Percentiles rank a stretch among this genome's conserved stretches.
These are phyloP conservation scores for Luidia sarsii DNA, from an alignment of 53 echinoderm and acorn worm genomes.

Conservation along the genomic window DNA sequence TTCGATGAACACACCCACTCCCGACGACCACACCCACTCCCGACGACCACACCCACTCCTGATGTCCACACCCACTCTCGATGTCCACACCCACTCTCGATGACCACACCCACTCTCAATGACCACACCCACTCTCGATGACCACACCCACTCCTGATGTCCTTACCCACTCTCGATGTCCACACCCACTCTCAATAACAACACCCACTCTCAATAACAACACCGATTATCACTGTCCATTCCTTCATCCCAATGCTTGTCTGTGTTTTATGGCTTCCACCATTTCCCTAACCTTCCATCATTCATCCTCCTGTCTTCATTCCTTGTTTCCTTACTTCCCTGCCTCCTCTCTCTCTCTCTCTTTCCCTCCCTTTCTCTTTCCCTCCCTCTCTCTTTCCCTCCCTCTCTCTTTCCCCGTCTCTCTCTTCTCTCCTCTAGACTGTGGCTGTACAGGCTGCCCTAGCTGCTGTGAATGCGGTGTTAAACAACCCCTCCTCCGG, in stretches of 20 bases:
- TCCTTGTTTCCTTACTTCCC: background rate
- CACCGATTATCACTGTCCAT: background rate
- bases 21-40: too few species aligned
- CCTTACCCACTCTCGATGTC: too few species aligned
- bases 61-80: too few species aligned
- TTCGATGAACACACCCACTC: too few species aligned
- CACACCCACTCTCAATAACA: conserved; percentile 8
- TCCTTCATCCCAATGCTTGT: too few species aligned
- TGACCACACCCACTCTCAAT: too few species aligned
- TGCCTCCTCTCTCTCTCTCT: background rate
- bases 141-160: conserved; percentile 1
- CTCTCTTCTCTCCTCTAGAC: conserved; percentile 62
- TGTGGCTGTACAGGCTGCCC: conserved; percentile 89
- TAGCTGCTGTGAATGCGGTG: conserved; percentile 87
- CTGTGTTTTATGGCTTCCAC: too few species aligned
- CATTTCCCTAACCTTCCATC: background rate
- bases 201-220: conserved; percentile 15
- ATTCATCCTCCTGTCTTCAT: background rate
- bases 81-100: too few species aligned
- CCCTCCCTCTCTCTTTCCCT: conserved; percentile 3
- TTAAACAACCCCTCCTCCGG: conserved; percentile 72
- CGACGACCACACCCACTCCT: too few species aligned
- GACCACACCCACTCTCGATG: background rate
- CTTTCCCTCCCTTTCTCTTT: conserved; percentile 3
- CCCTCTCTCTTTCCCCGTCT: background rate